Evolutionary conservation across 2,888 invertebrate genomes (phyloP), one percentile per base, ranked within the genome.

Genomic region (Psococerastis gibbosa): DNA sequence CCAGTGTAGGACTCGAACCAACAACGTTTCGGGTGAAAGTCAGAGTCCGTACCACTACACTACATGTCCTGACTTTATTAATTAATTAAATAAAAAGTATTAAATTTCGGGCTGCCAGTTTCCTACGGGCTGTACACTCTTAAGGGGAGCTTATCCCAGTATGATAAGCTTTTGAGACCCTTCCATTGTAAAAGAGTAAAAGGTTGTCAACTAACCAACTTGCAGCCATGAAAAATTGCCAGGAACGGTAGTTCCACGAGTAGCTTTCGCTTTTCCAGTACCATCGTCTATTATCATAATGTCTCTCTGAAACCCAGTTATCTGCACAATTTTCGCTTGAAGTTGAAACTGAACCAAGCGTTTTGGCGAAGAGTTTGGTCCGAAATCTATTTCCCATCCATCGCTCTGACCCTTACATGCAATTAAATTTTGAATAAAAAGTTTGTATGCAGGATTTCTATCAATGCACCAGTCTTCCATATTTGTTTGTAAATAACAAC

Each of bases 301-400:
- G 17, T 51, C 49, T n/a, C 47, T 44, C 11, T 43, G 41, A 23
- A 17, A 31, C n/a, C 42, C 43, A 16, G 49, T 46, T 33, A 47
- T 47, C 43, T 51, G 48, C 9, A 49, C 50, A 11, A 52, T 45
- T 32, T 22, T 38, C n/a, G 48, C 50, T 43, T 51, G 50, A 3
- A 51, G 23, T 38, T 45, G 44, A 20, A 49, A 38, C 11, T 38
- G 38, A 15, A 18, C 38, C 20, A 38, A 6, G 5, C 6, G n/a
- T 13, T 20, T 18, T 15, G 6, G 17, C 20, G 16, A 5, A 5
- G 16, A 18, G 4, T 6, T 20, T 4, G 3, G 3, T 9, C 18
- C 18, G 20, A 38, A 38, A 5, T 17, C 3, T 20, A 38, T 20
- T 38, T 17, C 8, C 38, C 38, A 38, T 9, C 22, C 38, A 5